phyloP scores from a whole-genome alignment of 2,113 vertebrate species.

The Pomatostomus ruficeps region DNA sequence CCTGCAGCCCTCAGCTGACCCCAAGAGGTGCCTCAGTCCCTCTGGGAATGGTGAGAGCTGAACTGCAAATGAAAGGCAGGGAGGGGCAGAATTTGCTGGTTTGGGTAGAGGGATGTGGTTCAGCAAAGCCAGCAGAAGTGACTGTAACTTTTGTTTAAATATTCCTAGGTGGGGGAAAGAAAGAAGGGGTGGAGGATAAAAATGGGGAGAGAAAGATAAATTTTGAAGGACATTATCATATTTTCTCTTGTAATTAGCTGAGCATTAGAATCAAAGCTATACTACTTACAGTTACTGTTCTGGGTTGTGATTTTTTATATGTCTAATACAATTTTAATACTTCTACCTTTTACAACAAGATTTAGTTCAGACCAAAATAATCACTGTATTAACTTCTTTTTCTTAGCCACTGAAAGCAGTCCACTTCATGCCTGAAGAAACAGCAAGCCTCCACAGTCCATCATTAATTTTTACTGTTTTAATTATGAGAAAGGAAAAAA shows the following conservation, averaged over 20 bases:
- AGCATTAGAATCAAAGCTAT: conserved; percentile 21
- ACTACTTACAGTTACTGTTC: conserved; percentile 13
- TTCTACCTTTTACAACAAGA: conserved; percentile 54
- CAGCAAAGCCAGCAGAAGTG: neutral
- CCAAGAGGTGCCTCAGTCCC: neutral
- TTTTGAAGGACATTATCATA: neutral
- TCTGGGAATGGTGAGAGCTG: neutral
- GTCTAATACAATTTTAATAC: conserved; percentile 44
- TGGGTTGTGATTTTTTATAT: neutral
- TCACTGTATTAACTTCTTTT: conserved; percentile 59
- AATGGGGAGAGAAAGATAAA: neutral
- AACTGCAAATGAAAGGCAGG: neutral
- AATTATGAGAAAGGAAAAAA: conserved; percentile 58
- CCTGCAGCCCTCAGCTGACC: neutral
- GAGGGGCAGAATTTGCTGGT: neutral
- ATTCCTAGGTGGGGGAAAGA: neutral
- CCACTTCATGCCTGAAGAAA: conserved; percentile 61
- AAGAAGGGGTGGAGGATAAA: neutral
- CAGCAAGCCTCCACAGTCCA: conserved; percentile 37
- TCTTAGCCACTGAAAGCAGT: conserved; percentile 50
- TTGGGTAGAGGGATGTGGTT: neutral
- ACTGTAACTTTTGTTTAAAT: neutral
- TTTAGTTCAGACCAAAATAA: conserved; percentile 63
- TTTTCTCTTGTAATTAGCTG: conserved; percentile 20
- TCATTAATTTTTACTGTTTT: conserved; percentile 69